Evolutionary conservation across 2,888 invertebrate species (phyloP).

Genomic region (Timema cristinae): DNA sequence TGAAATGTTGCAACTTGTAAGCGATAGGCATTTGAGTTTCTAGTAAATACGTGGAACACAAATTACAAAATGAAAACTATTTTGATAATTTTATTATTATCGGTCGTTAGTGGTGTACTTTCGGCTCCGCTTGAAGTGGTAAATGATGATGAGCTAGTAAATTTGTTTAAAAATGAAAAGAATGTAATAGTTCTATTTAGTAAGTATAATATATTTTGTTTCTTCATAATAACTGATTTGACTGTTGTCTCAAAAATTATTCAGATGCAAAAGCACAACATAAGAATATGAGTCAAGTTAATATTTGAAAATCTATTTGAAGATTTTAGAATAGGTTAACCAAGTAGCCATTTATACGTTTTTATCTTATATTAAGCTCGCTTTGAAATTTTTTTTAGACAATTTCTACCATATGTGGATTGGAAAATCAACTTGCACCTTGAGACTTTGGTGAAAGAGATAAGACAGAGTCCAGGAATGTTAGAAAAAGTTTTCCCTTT

Average conservation of each 20-base stretch:
- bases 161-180: conserved; percentile 71
- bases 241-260: background rate
- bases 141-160: conserved; percentile 73
- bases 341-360: background rate
- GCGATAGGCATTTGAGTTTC: no score
- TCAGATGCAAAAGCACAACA: background rate
- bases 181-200: conserved; percentile 77
- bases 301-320: no score
- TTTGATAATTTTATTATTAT: no score
- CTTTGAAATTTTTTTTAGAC: no score
- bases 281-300: background rate
- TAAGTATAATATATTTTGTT: conserved; percentile 52
- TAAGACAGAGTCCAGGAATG: background rate
- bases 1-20: no score
- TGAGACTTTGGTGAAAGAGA: no score
- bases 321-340: background rate
- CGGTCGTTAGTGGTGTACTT: no score
- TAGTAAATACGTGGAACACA: no score
- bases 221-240: background rate
- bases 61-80: no score
- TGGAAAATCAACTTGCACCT: no score
- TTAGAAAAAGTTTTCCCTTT: background rate
- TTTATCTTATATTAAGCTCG: no score
- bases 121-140: conserved; percentile 51
- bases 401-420: no score